Percentiles rank a stretch among this genome's conserved stretches.
Conservation (phyloP, 2,888 invertebrate genomes). For the Asteroscopus sphinx region DNA sequence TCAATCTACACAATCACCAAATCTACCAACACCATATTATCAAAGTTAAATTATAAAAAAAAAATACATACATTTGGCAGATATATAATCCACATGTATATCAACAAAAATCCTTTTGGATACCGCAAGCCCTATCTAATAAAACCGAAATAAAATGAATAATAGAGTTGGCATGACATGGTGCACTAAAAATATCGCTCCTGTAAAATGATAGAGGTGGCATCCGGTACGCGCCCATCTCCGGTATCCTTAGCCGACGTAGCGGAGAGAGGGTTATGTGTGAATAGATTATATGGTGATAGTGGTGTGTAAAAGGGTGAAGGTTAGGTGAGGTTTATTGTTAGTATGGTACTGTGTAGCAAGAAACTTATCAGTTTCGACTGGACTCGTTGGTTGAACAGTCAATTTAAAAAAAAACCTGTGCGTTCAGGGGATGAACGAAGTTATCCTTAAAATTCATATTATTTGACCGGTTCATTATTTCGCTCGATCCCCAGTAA, state of each 20-base stretch:
- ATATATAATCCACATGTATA: neutral
- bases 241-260: slow-evolving; percentile 39
- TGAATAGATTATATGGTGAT: slow-evolving; percentile 12
- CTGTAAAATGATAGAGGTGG: slow-evolving; percentile 42
- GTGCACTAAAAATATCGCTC: slow-evolving; percentile 35
- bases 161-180: slow-evolving; percentile 28
- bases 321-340: slow-evolving; percentile 5
- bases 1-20: too few species aligned
- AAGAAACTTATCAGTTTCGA: neutral
- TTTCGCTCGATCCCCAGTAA: too few species aligned
- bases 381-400: too few species aligned
- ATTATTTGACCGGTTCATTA: too few species aligned
- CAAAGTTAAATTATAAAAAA: neutral
- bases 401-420: too few species aligned
- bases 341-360: neutral
- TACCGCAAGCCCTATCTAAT: slow-evolving; percentile 31
- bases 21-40: neutral
- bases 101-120: neutral
- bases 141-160: slow-evolving; percentile 43
- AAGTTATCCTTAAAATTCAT: too few species aligned
- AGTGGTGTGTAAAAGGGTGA: slow-evolving; percentile 11
- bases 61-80: too few species aligned
- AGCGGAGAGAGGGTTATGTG: slow-evolving; percentile 37
- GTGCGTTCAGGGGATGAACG: too few species aligned
- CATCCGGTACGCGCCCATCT: slow-evolving; percentile 47